phyloP scores from a whole-genome alignment of 2,113 vertebrate species.

The Malurus melanocephalus region DNA sequence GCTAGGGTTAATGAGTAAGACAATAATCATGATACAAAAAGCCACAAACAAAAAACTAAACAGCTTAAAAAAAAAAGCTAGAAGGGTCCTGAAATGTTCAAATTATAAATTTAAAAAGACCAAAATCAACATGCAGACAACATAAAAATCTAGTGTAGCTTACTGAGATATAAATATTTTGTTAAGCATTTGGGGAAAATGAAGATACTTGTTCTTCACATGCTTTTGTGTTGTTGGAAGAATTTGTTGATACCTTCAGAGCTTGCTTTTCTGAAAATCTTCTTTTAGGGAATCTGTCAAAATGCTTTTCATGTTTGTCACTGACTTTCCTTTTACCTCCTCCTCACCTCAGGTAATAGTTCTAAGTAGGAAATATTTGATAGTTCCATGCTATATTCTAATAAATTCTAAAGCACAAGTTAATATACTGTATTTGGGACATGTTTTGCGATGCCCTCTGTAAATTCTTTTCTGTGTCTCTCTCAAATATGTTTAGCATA shows the following conservation, averaged over 20 bases:
- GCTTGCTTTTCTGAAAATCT: not conserved
- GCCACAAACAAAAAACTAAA: not conserved
- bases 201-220: not conserved
- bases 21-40: not conserved
- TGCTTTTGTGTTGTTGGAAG: not conserved
- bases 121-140: not conserved
- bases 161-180: not conserved
- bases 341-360: not conserved
- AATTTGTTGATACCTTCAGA: not conserved
- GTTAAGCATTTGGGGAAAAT: not conserved
- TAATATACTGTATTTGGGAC: not conserved
- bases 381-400: not conserved
- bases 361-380: not conserved
- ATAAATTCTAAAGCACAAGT: not conserved
- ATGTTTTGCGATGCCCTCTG: not conserved
- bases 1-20: not conserved
- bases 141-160: not conserved
- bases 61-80: not conserved
- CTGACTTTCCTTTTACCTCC: not conserved
- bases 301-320: not conserved
- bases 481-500: not conserved
- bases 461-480: not conserved
- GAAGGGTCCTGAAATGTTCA: not conserved
- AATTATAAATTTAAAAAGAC: not conserved
- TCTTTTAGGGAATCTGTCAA: not conserved